Conservation (phyloP, 2,888 invertebrate species). For the Neoitamus cyanurus region DNA sequence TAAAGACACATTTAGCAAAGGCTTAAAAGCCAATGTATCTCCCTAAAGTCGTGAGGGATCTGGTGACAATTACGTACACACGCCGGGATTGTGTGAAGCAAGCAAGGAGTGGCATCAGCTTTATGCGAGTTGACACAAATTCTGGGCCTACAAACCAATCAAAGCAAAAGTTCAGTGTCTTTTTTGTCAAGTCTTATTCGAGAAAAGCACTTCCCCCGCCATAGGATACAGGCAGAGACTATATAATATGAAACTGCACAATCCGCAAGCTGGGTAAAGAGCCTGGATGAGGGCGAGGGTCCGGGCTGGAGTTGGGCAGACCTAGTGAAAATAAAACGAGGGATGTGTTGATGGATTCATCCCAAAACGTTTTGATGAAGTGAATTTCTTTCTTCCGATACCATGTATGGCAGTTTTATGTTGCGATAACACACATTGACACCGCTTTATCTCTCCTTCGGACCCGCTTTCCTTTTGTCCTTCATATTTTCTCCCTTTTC, state of each 20-base stretch:
- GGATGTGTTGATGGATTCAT: conserved; percentile 35
- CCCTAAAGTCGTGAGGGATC: background rate
- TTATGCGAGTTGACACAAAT: conserved; percentile 5
- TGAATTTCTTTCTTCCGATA: conserved; percentile 36
- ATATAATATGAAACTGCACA: conserved; percentile 31
- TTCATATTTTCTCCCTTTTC: background rate
- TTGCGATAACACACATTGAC: conserved; percentile 40
- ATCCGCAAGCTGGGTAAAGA: background rate
- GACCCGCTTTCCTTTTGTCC: conserved; percentile 19
- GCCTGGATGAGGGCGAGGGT: background rate
- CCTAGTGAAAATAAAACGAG: conserved; percentile 25
- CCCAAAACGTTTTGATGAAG: conserved; percentile 40
- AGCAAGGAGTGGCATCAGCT: background rate
- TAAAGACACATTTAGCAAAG: conserved; percentile 1
- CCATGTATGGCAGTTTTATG: conserved; percentile 26
- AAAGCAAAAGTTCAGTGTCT: background rate
- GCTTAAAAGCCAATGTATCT: background rate
- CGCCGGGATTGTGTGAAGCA: background rate
- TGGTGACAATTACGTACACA: conserved; percentile 1
- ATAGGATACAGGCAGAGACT: background rate
- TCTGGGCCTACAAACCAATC: conserved; percentile 5
- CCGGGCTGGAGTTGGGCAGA: background rate
- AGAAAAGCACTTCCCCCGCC: background rate
- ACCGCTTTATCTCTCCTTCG: conserved; percentile 22
- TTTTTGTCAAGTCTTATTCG: background rate